A percentile compares a stretch with the other conserved stretches of the same genome.
Evolutionary conservation across 2,113 vertebrate genomes (phyloP).

Genomic region (Castor canadensis): DNA sequence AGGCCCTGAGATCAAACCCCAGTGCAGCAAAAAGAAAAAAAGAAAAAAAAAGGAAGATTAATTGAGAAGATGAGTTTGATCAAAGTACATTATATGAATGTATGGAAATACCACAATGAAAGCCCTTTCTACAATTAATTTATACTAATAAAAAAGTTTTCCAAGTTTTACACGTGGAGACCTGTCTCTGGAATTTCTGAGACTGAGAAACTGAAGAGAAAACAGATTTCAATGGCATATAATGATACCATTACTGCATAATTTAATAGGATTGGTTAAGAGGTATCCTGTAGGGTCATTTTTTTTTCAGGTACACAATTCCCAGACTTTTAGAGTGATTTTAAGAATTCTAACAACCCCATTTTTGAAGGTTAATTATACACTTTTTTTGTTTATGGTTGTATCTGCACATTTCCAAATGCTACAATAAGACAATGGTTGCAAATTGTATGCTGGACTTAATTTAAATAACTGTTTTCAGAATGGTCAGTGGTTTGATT

Average conservation of each 20-base stretch:
- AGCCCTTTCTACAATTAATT: too few species aligned
- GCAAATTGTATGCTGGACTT: neutral
- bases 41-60: too few species aligned
- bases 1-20: too few species aligned
- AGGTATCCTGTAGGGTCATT: neutral
- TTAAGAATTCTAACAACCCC: neutral
- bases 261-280: neutral
- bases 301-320: neutral
- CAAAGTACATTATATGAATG: too few species aligned
- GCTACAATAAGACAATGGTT: neutral
- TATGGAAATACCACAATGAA: too few species aligned
- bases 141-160: too few species aligned
- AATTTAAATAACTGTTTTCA: neutral
- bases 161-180: neutral
- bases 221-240: neutral
- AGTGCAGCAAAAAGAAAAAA: too few species aligned
- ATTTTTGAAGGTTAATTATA: neutral
- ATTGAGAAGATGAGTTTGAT: too few species aligned
- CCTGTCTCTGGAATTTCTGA: neutral
- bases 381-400: neutral
- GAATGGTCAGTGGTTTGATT: neutral
- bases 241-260: neutral
- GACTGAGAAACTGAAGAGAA: neutral
- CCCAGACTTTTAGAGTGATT: neutral
- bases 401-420: neutral